phyloP scores from a whole-genome alignment of 2,113 vertebrate species.

The Rynchops niger region DNA sequence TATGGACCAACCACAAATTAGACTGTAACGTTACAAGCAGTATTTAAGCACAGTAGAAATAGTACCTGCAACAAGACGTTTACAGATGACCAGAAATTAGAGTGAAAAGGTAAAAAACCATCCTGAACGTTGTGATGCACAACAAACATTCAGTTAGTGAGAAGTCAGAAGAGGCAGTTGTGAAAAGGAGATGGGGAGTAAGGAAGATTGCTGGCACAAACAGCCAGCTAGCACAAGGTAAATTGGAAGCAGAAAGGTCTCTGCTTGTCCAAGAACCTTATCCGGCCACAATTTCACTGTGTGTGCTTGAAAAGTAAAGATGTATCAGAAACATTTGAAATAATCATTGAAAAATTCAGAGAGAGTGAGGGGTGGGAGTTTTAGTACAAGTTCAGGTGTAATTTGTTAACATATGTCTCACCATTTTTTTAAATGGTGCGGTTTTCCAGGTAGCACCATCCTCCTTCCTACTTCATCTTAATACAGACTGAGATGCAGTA shows the following conservation, averaged over 20 bases:
- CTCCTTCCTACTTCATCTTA: not conserved
- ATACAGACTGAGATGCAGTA: not conserved
- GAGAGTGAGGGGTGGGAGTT: not conserved
- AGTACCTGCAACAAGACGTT: not conserved
- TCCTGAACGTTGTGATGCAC: not conserved
- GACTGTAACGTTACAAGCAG: not conserved
- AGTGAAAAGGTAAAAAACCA: not conserved
- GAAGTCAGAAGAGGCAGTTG: not conserved
- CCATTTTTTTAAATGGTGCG: not conserved
- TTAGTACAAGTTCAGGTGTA: not conserved
- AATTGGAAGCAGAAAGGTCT: not conserved
- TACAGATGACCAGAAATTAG: not conserved
- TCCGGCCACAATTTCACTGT: not conserved
- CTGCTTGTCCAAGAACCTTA: not conserved
- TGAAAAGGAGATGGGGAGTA: not conserved
- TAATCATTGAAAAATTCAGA: not conserved
- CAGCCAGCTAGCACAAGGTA: not conserved
- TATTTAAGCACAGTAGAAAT: not conserved
- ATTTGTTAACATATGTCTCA: not conserved
- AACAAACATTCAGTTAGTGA: not conserved
- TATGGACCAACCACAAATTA: not conserved
- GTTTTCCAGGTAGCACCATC: not conserved
- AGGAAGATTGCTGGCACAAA: not conserved
- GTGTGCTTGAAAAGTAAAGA: not conserved
- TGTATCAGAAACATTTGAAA: not conserved